These are phyloP conservation scores for Leucopsar rothschildi DNA, from an alignment of 2,113 vertebrate species.

Conservation along the genomic window DNA sequence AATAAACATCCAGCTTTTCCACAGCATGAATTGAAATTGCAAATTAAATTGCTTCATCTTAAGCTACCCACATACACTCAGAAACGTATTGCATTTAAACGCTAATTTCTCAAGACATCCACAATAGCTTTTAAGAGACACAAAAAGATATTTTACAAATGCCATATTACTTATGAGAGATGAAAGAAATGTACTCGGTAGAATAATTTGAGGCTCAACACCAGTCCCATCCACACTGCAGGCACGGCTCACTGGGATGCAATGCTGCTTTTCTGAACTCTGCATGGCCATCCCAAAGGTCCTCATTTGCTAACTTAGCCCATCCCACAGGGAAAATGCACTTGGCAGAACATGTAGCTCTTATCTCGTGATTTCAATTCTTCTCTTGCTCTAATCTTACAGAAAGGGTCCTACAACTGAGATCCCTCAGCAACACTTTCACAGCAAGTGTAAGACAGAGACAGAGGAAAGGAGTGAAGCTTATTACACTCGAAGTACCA, in stretches of 20 bases:
- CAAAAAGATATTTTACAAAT: neutral
- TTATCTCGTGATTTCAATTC: neutral
- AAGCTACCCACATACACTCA: neutral
- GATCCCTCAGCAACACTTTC: neutral
- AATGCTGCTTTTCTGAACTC: fast-evolving
- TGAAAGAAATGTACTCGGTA: neutral
- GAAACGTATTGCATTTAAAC: neutral
- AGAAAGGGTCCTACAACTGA: neutral
- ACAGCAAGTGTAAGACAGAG: neutral
- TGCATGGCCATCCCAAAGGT: neutral
- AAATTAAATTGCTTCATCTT: neutral
- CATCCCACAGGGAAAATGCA: neutral
- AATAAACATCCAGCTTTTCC: neutral
- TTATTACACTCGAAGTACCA: neutral
- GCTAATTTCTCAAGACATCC: neutral
- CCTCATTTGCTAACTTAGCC: neutral
- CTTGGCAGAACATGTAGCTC: neutral
- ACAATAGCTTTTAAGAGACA: neutral
- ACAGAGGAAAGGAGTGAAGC: neutral
- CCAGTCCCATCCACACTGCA: neutral
- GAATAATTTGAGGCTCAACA: neutral
- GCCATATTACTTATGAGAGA: neutral
- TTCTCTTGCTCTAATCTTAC: neutral
- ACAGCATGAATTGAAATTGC: neutral
- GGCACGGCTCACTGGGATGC: fast-evolving